Percentiles rank a stretch among this genome's conserved stretches.
These are phyloP conservation scores for Drosophila picticornis DNA, from an alignment of 2,888 invertebrate genomes.

Conservation along the genomic window DNA sequence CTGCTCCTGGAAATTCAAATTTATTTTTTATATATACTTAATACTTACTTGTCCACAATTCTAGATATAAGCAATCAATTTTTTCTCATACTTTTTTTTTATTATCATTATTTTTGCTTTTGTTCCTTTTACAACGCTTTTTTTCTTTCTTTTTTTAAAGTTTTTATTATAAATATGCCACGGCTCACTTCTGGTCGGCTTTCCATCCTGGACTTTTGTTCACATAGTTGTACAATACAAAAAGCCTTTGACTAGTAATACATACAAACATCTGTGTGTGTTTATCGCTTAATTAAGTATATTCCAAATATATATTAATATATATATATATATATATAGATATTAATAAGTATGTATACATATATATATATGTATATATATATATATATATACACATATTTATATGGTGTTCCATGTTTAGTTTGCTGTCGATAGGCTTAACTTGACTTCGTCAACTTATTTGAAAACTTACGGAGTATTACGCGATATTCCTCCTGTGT, in stretches of 20 bases:
- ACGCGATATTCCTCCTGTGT: slow-evolving; percentile 46
- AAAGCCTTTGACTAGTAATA: slow-evolving; percentile 71
- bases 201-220: slow-evolving; percentile 46
- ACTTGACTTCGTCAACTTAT: slow-evolving; percentile 55
- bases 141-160: slow-evolving; percentile 25
- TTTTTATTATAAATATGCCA: slow-evolving; percentile 69
- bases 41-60: not conserved
- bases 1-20: not conserved
- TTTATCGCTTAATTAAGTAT: slow-evolving; percentile 36
- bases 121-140: slow-evolving; percentile 59
- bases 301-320: slow-evolving; percentile 36
- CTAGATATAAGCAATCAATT: slow-evolving; percentile 17
- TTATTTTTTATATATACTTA: not conserved
- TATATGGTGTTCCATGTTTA: slow-evolving; percentile 45
- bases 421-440: slow-evolving; percentile 40
- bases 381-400: slow-evolving; percentile 1
- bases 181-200: slow-evolving; percentile 29
- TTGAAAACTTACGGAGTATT: slow-evolving; percentile 34
- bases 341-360: no score
- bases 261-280: slow-evolving; percentile 29
- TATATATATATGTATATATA: no score
- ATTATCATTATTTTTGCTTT: slow-evolving; percentile 34
- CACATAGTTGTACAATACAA: slow-evolving; percentile 34
- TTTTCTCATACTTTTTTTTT: slow-evolving; percentile 48
- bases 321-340: not conserved